Evolutionary conservation across 1,140 invertebrate species (phyloP), one percentile per base, ranked within the genome.

Genomic region (Drosophila simulans): DNA sequence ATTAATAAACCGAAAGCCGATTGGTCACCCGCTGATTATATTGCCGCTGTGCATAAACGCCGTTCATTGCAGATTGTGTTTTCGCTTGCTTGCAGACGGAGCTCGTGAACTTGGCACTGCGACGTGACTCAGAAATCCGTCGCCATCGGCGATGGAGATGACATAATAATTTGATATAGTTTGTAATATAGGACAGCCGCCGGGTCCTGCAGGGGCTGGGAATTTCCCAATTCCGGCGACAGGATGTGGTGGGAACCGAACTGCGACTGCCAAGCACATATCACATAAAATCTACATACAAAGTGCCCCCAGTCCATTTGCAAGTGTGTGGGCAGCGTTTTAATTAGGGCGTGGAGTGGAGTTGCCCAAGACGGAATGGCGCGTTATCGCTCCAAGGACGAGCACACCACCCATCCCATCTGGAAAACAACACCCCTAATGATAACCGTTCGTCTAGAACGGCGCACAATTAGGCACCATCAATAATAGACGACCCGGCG

Each of bases 101-200:
- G 5, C 37, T 13, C 37, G 12, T 39, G 15, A n/a, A 55, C 46
- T 74, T 52, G 25, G 53, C 48, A 39, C 39, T 52, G 45, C 57
- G 27, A 58, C 45, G 64, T 83, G 58, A 54, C 35, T 57, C 45
- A 75, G 46, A 65, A 63, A 17, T 39, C 37, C 39, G 55, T 45
- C 59, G 71, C 52, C 59, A 68, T 71, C 43, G 77, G 66, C 63
- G 66, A 63, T 63, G 69, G 69, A 53, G 75, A 88, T 86, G 82
- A 88, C 82, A 82, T 86, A 88, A 83, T 88, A 88, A 79, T 82
- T 65, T 79, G 45, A 69, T 42, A 73, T 31, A 54, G 42, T 82
- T 65, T 79, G 45, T 73, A 49, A 69, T 31, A 54, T 48, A 55
- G 63, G 20, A 27, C 45, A 45, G 51, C 51, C 43, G 40, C 43